Percentiles rank a stretch among this genome's conserved stretches.
Conservation (phyloP, 1,140 invertebrate species). For the Drosophila paulistorum region DNA sequence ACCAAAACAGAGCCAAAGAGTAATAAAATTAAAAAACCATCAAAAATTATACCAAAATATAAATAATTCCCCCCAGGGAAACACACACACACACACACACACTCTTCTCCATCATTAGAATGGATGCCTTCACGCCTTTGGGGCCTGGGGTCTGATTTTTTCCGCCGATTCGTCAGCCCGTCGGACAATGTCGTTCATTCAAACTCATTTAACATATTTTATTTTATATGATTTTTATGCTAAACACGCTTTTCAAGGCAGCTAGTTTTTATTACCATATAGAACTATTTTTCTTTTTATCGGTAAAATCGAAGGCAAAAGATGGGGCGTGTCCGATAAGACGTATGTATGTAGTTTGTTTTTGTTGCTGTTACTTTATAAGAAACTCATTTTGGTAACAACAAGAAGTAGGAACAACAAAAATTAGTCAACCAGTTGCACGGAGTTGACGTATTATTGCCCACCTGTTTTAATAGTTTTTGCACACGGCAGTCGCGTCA, state of each 20-base stretch:
- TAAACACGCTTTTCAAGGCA: conserved; percentile 38
- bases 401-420: conserved; percentile 1
- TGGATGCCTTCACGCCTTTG: conserved; percentile 4
- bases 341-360: conserved; percentile 43
- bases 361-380: conserved; percentile 5
- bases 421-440: conserved; percentile 76
- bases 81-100: conserved; percentile 17
- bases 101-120: background rate
- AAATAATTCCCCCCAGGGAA: conserved; percentile 31
- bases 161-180: background rate
- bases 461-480: conserved; percentile 76
- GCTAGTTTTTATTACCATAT: conserved; percentile 73
- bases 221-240: conserved; percentile 43
- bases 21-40: conserved; percentile 75
- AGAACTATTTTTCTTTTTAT: conserved; percentile 68
- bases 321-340: conserved; percentile 45
- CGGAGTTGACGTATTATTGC: conserved; percentile 39
- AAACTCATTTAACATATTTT: conserved; percentile 33
- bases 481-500: conserved; percentile 48
- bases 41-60: conserved; percentile 51
- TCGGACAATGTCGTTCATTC: background rate
- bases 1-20: conserved; percentile 25
- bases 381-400: conserved; percentile 12
- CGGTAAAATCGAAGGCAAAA: conserved; percentile 37
- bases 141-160: background rate